Evolutionary conservation across 2,888 invertebrate species (phyloP).

Genomic region (Ephialtes manifestator): DNA sequence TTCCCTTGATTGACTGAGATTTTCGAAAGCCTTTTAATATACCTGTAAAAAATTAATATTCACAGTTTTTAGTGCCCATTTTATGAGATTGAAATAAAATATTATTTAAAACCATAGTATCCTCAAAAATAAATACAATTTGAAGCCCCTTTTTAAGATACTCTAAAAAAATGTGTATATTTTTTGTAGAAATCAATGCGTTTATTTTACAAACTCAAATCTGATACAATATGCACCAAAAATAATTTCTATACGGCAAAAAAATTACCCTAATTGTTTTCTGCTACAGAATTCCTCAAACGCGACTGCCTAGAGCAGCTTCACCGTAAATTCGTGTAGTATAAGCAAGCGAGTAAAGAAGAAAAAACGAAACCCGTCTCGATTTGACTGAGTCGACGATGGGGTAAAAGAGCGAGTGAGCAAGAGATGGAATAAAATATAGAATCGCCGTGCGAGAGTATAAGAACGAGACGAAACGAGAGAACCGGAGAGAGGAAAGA

Average conservation of each 20-base stretch:
- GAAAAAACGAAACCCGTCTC: slow-evolving; percentile 32
- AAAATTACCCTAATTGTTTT: slow-evolving; percentile 24
- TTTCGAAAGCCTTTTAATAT: no score
- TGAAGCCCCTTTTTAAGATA: no score
- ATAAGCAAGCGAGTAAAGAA: slow-evolving; percentile 16
- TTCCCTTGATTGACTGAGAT: no score
- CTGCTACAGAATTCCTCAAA: not conserved
- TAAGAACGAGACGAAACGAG: slow-evolving; percentile 50
- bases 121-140: no score
- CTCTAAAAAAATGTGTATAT: no score
- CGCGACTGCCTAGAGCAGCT: not conserved
- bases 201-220: no score
- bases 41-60: no score
- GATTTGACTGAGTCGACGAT: slow-evolving; percentile 59
- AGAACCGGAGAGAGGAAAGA: slow-evolving; percentile 65
- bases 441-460: slow-evolving; percentile 53
- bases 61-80: no score
- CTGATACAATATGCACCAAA: no score
- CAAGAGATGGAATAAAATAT: slow-evolving; percentile 67
- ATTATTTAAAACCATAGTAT: no score
- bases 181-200: no score
- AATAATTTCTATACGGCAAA: not conserved
- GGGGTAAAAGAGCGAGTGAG: slow-evolving; percentile 54
- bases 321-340: slow-evolving; percentile 10
- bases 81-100: no score